Evolutionary conservation across 2,113 vertebrate genomes (phyloP).

Genomic region (Nipponia nippon): DNA sequence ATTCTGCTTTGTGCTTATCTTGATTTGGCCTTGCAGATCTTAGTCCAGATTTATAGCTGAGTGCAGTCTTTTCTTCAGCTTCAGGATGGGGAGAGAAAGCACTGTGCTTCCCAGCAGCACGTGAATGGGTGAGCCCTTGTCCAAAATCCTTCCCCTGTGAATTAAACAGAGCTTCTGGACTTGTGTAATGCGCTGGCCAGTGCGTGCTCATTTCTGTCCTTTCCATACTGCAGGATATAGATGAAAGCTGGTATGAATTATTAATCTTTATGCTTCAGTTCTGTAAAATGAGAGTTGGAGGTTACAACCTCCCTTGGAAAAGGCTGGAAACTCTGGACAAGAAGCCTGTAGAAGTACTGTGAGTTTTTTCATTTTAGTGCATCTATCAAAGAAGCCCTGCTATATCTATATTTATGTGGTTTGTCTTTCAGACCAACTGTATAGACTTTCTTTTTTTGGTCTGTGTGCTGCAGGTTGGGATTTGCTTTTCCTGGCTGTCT

Average conservation of each 20-base stretch:
- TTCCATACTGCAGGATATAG: not conserved
- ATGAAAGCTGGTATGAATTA: constrained; percentile 11
- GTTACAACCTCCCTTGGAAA: not conserved
- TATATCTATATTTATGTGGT: not conserved
- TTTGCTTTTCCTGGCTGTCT: constrained; percentile 2
- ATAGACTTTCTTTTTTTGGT: not conserved
- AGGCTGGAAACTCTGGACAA: not conserved
- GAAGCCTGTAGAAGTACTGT: not conserved
- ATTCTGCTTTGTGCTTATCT: constrained; percentile 54
- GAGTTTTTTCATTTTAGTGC: not conserved
- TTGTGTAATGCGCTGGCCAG: not conserved
- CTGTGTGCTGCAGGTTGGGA: not conserved
- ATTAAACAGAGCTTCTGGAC: not conserved
- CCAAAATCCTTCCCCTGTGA: not conserved
- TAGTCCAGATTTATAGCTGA: constrained; percentile 58
- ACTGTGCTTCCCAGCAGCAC: not conserved
- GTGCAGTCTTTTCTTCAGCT: not conserved
- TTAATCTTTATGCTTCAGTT: not conserved
- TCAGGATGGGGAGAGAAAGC: not conserved
- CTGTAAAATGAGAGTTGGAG: not conserved
- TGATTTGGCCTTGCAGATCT: constrained; percentile 55
- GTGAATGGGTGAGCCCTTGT: not conserved
- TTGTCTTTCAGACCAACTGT: not conserved
- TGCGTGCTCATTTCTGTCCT: not conserved
- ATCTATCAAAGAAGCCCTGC: not conserved